Base-by-base conservation (phyloP, 1,140 invertebrate genomes). In the Neotoxoptera formosana region DNA sequence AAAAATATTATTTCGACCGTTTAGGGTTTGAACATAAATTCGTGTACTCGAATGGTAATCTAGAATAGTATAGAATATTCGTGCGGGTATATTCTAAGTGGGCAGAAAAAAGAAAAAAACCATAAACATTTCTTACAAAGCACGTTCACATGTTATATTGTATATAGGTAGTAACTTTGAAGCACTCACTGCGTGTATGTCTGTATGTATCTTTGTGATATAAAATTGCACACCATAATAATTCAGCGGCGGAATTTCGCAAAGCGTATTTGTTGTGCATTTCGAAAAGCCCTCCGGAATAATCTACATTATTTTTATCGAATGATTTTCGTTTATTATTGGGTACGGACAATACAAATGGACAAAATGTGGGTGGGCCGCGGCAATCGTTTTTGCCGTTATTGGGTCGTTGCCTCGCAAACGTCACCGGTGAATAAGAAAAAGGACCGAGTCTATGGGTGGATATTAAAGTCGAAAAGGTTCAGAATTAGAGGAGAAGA, bases 261-360 rank as follows among this genome's bases (percentile, higher is more conserved):
- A 84, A 30, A 41, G 36, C 45, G 17, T 41, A 47, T 86, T 45
- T 86, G 47, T 47, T 86, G 45, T 47, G 30, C 36, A 86, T n/a
- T 86, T 47, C 7, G 36, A 47, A 86, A 86, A 86, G 3, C 25
- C 11, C 23, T 86, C 30, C 7, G 36, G 84, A 47, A 86, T 86
- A 86, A 86, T 86, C 25, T 86, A 86, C 30, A 45, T 86, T 86
- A 47, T 86, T 86, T 86, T 41, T 47, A 41, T 47, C 45, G 30
- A 86, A 86, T 30, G 84, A 47, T 86, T 86, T 86, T 86, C 84
- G 41, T 47, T 30, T 86, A 86, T 86, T 86, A 86, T 86, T 86
- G 36, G 36, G 83, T 45, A 41, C 30, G 45, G 25, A 30, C 45
- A 86, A 86, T 86, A 47, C 41, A 86, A 86, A 45, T n/a, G 84